A percentile compares a stretch with the other conserved stretches of the same genome.
These are phyloP conservation scores for Desmodus rotundus DNA, from an alignment of 2,113 vertebrate species.

Conservation along the genomic window DNA sequence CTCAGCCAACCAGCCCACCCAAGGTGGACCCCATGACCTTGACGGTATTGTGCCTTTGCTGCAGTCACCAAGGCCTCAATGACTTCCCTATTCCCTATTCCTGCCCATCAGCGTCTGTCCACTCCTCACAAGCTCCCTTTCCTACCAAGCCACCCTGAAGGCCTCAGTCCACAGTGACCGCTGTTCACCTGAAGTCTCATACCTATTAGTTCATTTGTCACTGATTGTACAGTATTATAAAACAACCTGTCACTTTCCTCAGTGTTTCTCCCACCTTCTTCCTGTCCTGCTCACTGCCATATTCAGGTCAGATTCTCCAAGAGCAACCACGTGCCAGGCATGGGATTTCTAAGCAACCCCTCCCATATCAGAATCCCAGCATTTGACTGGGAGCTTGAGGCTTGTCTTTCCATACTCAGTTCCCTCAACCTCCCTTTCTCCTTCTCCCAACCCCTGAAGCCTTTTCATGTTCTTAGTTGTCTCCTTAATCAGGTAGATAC, in stretches of 20 bases:
- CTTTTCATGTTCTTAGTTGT: not conserved
- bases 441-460: not conserved
- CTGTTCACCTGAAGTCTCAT: not conserved
- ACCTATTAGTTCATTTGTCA: not conserved
- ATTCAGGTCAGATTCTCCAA: not conserved
- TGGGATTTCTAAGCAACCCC: not conserved
- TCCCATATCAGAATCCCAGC: not conserved
- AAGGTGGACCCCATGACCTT: not conserved
- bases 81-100: not conserved
- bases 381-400: not conserved
- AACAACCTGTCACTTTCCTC: not conserved
- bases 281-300: not conserved
- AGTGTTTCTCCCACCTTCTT: not conserved
- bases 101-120: not conserved
- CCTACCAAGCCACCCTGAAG: not conserved
- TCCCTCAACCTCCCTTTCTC: not conserved
- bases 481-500: not conserved
- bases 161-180: not conserved
- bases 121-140: not conserved
- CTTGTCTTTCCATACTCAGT: too few relatives aligned
- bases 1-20: not conserved
- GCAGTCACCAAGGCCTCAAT: fast-evolving
- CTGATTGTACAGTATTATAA: too few relatives aligned
- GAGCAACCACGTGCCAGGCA: fast-evolving
- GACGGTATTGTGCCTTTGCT: not conserved